Conservation (phyloP, 2,888 invertebrate genomes). For the Drosophila incognita region DNA sequence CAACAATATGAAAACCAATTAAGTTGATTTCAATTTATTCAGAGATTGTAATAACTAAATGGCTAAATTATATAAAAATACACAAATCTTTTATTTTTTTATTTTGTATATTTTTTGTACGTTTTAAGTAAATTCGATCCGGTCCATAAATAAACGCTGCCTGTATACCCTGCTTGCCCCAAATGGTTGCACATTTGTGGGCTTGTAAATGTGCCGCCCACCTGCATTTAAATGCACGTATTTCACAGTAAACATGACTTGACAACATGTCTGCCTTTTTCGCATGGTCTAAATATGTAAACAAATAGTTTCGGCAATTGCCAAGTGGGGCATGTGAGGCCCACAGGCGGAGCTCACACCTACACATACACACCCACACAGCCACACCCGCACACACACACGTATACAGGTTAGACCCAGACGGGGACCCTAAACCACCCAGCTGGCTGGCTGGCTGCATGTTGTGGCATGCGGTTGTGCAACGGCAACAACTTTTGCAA, state of each 20-base stretch:
- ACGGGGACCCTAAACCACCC: not conserved
- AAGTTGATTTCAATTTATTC: not conserved
- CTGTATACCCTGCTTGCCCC: not conserved
- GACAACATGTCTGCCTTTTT: slow-evolving; percentile 79
- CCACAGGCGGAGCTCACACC: slow-evolving; percentile 17
- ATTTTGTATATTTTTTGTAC: not conserved
- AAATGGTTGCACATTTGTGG: slow-evolving; percentile 7
- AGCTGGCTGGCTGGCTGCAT: slow-evolving; percentile 54
- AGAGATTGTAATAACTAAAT: not conserved
- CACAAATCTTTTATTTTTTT: not conserved
- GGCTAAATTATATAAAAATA: not conserved
- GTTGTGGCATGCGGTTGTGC: slow-evolving; percentile 80
- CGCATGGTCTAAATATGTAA: slow-evolving; percentile 80
- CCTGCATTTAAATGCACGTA: slow-evolving; percentile 77
- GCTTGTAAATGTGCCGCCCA: slow-evolving; percentile 31
- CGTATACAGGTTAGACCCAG: slow-evolving; percentile 19
- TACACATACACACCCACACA: not conserved
- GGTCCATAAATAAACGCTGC: not conserved
- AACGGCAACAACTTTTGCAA: slow-evolving; percentile 79
- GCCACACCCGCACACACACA: not conserved
- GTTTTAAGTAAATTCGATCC: not conserved
- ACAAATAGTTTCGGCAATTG: slow-evolving; percentile 81
- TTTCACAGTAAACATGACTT: slow-evolving; percentile 83
- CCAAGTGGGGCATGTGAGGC: slow-evolving; percentile 76
- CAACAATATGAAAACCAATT: not conserved